phyloP scores from a whole-genome alignment of 2,113 vertebrate genomes.

The Notothenia rossii region DNA sequence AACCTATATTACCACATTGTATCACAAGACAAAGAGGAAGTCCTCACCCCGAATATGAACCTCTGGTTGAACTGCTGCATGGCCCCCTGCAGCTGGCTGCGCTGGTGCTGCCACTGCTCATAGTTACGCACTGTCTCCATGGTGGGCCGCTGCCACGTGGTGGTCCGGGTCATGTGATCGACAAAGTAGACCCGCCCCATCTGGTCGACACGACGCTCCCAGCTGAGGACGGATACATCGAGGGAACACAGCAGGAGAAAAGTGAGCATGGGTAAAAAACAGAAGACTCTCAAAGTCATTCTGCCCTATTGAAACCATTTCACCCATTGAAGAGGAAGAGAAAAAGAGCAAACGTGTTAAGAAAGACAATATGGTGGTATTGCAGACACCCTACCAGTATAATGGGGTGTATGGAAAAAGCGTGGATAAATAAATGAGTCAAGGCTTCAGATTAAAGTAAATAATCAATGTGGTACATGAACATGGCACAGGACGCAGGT shows the following conservation, averaged over 20 bases:
- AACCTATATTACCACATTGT: neutral
- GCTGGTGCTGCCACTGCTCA: constrained; percentile 98
- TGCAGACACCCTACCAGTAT: neutral
- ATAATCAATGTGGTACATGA: neutral
- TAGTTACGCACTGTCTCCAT: constrained; percentile 96
- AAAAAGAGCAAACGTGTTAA: neutral
- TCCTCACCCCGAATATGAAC: constrained; percentile 94
- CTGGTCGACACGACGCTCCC: constrained; percentile 96
- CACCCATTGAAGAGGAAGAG: neutral
- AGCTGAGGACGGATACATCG: constrained; percentile 75
- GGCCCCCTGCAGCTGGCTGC: constrained; percentile 95
- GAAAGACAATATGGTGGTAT: neutral
- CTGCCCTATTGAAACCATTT: neutral
- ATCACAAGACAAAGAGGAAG: constrained; percentile 7
- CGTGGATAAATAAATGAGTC: neutral
- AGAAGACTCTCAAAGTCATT: neutral
- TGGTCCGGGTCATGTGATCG: constrained; percentile 97
- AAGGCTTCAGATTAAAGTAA: neutral
- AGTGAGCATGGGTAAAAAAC: neutral
- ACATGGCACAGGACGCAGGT: neutral
- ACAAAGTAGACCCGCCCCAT: constrained; percentile 98
- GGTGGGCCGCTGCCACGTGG: constrained; percentile 96
- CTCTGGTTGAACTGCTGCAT: constrained; percentile 99
- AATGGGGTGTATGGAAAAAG: neutral
- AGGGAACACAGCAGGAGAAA: neutral